Base-by-base conservation (phyloP, 1,140 invertebrate species). In the Ceratosolen fusciceps region DNA sequence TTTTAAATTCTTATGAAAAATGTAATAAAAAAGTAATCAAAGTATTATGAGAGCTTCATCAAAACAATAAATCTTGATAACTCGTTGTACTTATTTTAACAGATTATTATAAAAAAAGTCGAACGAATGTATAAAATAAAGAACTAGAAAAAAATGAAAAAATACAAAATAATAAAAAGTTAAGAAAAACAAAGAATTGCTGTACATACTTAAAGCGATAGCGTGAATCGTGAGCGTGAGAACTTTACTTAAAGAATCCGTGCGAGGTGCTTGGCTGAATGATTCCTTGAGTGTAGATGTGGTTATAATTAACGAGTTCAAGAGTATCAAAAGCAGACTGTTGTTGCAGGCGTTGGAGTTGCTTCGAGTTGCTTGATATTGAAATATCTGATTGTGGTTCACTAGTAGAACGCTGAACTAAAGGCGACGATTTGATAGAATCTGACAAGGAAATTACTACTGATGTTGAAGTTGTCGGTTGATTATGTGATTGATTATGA, bases 331-430 rank as follows among this genome's bases (percentile, higher is more conserved):
- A 12, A 19, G 16, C 31, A 74, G 14, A 14, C n/a, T 54, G 47
- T 29, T 54, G 52, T 24, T 71, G 67, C 14, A 88, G 85, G 81
- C 19, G 5, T 65, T 34, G 49, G 1, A 34, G 24, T 8, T 88
- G 85, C 81, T 89, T 89, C 16, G 86, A 86, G 67, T 87, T 82
- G 90, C 87, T 37, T 84, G 90, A 39, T 85, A 88, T 65, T 39
- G 31, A 31, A 24, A 19, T 52, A 90, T 0, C 7, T 26, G 92
- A 91, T 82, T 93, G 92, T 12, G 92, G 92, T 83, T 93, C 92
- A 80, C 92, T 93, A 37, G 92, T 92, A 29, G 92, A 93, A 9
- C 92, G 88, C 83, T 93, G 92, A n/a, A 92, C 91, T 73, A 92
- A 87, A n/a, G n/a, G n/a, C 4, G 91, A 88, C 31, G 89, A 75